phyloP scores from a whole-genome alignment of 2,888 invertebrate genomes.

The Chloroclystis v-ata region DNA sequence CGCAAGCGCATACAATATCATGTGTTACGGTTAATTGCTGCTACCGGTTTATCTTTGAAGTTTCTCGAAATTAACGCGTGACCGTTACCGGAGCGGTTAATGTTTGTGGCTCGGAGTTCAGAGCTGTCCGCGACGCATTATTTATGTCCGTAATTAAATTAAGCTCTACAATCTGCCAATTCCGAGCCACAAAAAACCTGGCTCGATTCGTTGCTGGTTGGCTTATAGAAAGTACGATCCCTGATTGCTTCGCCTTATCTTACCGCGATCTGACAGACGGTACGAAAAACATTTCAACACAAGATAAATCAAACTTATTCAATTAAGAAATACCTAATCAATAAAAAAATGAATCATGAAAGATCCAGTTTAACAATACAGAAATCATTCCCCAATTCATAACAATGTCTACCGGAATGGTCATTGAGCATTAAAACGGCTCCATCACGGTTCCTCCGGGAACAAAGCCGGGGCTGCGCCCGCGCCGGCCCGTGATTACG shows the following conservation, averaged over 20 bases:
- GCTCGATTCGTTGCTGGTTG: too few relatives aligned
- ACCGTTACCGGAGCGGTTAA: slow-evolving; percentile 12
- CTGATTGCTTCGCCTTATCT: too few relatives aligned
- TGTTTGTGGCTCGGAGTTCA: background rate
- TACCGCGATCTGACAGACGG: background rate
- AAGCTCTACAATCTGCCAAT: background rate
- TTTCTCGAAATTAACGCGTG: slow-evolving; percentile 14
- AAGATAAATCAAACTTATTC: too few relatives aligned
- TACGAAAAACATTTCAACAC: background rate
- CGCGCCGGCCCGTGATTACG: slow-evolving; percentile 2
- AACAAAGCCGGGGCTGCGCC: background rate
- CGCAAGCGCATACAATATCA: slow-evolving; percentile 22
- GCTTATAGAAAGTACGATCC: too few relatives aligned
- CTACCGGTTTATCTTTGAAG: slow-evolving; percentile 23
- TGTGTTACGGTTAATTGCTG: slow-evolving; percentile 26
- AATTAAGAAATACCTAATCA: too few relatives aligned
- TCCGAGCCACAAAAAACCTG: background rate
- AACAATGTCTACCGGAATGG: too few relatives aligned
- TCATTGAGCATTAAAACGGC: too few relatives aligned
- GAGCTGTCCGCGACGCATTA: background rate
- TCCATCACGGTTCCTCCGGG: background rate
- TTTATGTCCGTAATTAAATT: background rate
- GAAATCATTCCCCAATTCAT: too few relatives aligned
- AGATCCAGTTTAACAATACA: background rate
- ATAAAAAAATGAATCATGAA: background rate